These are phyloP conservation scores for Platycercus adscitus DNA, from an alignment of 2,113 vertebrate genomes.

Conservation along the genomic window DNA sequence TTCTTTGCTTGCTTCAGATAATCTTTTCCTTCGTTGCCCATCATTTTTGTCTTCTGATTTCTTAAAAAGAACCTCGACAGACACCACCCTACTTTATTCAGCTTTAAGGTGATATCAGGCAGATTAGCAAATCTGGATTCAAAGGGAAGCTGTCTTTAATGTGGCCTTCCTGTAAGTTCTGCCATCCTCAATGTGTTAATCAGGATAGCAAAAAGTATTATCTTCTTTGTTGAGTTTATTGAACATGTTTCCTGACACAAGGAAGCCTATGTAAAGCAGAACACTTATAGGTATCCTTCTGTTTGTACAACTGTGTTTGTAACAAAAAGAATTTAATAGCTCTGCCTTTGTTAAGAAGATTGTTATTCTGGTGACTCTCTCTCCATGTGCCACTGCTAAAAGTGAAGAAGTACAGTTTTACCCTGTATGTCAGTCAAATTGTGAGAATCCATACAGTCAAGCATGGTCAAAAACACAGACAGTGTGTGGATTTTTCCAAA, in stretches of 20 bases:
- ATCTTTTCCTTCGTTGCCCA: background rate
- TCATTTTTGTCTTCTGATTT: background rate
- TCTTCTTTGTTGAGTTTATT: background rate
- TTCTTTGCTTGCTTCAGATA: background rate
- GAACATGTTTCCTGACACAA: background rate
- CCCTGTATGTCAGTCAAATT: background rate
- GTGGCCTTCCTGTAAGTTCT: background rate
- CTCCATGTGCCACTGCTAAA: background rate
- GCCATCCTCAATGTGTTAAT: background rate
- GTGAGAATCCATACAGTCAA: background rate
- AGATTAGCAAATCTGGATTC: background rate
- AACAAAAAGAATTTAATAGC: background rate
- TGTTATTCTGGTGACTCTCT: background rate
- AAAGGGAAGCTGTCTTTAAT: background rate
- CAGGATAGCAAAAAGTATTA: background rate
- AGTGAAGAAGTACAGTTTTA: background rate
- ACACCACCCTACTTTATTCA: background rate
- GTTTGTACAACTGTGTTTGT: background rate
- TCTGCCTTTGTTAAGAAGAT: background rate
- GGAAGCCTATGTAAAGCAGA: background rate
- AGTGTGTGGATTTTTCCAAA: background rate
- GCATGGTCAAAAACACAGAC: background rate
- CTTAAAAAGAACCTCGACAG: background rate
- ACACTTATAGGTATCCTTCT: background rate
- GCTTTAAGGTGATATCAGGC: background rate